Base-by-base conservation (phyloP, 2,797 vertebrate genomes). In the Myoxocephalus aenaeus region DNA sequence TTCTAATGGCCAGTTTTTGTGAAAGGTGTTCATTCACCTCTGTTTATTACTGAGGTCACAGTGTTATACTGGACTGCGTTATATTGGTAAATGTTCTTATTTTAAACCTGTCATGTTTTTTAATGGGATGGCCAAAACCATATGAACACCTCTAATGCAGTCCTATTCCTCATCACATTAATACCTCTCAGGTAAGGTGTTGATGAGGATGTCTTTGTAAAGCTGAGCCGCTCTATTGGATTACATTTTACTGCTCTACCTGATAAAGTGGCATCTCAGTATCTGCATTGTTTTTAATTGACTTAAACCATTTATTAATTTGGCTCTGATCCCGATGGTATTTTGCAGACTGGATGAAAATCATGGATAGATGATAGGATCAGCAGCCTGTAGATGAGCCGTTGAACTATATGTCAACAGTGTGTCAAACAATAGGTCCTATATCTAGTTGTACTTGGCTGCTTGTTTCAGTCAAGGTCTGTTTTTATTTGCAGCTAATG, bases 401-500 rank as follows among this genome's bases (percentile, higher is more conserved):
- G 2, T 8, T 17, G 13, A 25, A 20, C n/a, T n/a, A 7, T 6
- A 51, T 68, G 59, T 72, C 75, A 77, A 20, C 61, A 69, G 5
- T 15, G 4, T 57, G 63, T 79, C 76, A 56, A 36, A 72, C 58
- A 29, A 6, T 27, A 17, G 15, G 48, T 57, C 51, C 8, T 67
- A 3, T 11, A 40, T 70, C 6, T 22, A 20, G 27, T 54, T 29
- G 48, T 20, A 36, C 75, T 70, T 54, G 44, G 32, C 66, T 64
- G 11, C 8, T n/a, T n/a, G 68, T 7, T 5, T 80, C 79, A 84
- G 64, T 27, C 38, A 20, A 13, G 29, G 20, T 42, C 42, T 75
- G 80, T 53, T 13, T 53, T 17, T 44, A 67, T 79, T 86, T 53
- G 18, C 58, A 53, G 38, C 17, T 73, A 69, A 78, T 76, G 59